These are phyloP conservation scores for Pachypsylla venusta DNA, from an alignment of 1,140 invertebrate genomes.

Conservation along the genomic window DNA sequence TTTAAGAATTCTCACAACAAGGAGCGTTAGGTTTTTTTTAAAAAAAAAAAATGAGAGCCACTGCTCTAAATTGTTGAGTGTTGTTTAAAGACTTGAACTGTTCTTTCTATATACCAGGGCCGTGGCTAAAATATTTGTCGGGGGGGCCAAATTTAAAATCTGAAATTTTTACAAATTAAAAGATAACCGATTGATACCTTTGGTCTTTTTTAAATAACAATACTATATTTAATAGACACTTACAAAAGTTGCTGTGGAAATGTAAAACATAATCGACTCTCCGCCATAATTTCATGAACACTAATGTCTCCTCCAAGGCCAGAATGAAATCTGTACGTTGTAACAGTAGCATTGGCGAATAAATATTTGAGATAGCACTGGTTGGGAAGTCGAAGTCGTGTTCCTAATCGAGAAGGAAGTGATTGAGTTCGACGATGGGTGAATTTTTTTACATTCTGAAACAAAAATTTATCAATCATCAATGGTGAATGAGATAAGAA, in stretches of 20 bases:
- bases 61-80: no score
- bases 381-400: slow-evolving; percentile 63
- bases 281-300: slow-evolving; percentile 86
- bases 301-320: slow-evolving; percentile 78
- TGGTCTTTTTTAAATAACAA: no score
- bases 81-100: no score
- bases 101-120: no score
- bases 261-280: slow-evolving; percentile 67
- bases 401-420: slow-evolving; percentile 58
- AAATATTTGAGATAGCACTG: slow-evolving; percentile 54
- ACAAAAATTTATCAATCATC: background rate
- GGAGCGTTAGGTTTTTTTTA: no score
- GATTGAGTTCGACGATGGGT: slow-evolving; percentile 67
- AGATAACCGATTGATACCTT: no score
- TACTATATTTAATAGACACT: no score
- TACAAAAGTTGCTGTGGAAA: slow-evolving; percentile 81
- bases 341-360: slow-evolving; percentile 57
- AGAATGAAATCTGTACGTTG: slow-evolving; percentile 83
- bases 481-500: background rate
- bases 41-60: no score
- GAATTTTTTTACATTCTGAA: background rate
- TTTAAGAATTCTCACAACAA: no score
- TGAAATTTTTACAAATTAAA: no score
- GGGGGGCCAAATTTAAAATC: no score
- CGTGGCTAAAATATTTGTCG: no score